A percentile compares a stretch with the other conserved stretches of the same genome.
These are phyloP conservation scores for Gambusia yucatana DNA, from an alignment of 2,797 vertebrate species.

Conservation along the genomic window DNA sequence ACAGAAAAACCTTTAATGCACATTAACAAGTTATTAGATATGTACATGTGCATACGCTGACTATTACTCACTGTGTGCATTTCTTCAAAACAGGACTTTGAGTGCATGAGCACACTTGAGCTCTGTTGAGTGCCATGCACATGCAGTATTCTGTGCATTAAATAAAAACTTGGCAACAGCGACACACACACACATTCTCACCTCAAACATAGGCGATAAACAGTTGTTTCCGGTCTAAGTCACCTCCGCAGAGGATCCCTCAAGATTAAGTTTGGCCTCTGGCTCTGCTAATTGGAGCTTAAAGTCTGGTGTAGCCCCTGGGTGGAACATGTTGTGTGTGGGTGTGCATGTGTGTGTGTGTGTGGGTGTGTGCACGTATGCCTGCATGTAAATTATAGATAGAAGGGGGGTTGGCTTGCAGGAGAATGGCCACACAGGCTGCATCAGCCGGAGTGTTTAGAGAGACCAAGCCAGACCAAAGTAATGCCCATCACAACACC, in stretches of 20 bases:
- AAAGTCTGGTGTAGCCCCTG: constrained; percentile 80
- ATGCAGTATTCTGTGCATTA: background rate
- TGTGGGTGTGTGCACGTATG: constrained; percentile 11
- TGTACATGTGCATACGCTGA: constrained; percentile 10
- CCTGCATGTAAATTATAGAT: constrained; percentile 73
- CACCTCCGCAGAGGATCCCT: constrained; percentile 73
- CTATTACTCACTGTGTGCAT: background rate
- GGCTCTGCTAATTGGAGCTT: constrained; percentile 85
- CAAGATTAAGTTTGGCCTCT: constrained; percentile 80
- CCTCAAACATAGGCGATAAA: constrained; percentile 63
- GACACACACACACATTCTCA: constrained; percentile 13
- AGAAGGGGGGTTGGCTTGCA: constrained; percentile 38
- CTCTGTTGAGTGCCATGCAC: background rate
- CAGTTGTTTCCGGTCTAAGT: constrained; percentile 70
- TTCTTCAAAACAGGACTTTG: background rate
- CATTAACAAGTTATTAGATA: constrained; percentile 14
- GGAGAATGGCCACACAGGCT: constrained; percentile 70
- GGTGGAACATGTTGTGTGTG: constrained; percentile 56
- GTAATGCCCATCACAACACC: constrained; percentile 59
- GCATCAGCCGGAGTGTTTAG: constrained; percentile 61
- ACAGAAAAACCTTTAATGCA: constrained; percentile 14
- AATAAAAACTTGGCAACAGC: constrained; percentile 16
- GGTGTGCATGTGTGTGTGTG: constrained; percentile 19
- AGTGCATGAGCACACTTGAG: constrained; percentile 8
- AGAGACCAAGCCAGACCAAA: constrained; percentile 55